These are phyloP conservation scores for Caenorhabditis remanei DNA, from an alignment of 1,140 invertebrate species.

Conservation along the genomic window DNA sequence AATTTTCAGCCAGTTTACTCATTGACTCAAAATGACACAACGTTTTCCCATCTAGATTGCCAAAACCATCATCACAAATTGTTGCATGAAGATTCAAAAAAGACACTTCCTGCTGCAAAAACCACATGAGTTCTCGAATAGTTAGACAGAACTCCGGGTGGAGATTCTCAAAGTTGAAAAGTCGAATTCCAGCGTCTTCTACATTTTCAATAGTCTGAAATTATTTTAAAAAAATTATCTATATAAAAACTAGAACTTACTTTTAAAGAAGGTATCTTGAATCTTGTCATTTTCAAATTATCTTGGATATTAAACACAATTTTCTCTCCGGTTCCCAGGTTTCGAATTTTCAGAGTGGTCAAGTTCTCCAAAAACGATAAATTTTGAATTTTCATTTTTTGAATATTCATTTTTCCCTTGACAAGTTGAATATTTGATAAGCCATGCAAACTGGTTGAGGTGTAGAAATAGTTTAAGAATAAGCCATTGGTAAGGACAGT, in stretches of 20 bases:
- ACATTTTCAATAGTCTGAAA: background rate
- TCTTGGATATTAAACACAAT: background rate
- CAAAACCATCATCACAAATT: background rate
- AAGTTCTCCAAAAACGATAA: background rate
- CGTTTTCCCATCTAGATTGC: background rate
- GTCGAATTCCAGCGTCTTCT: background rate
- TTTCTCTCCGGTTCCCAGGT: background rate
- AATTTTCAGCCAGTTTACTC: background rate
- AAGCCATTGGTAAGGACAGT: background rate
- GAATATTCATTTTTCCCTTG: background rate
- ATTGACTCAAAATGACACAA: background rate
- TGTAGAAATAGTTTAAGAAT: background rate
- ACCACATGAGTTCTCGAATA: background rate
- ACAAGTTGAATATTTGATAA: background rate
- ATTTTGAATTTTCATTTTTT: background rate
- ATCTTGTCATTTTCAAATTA: background rate
- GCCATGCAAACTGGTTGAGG: background rate
- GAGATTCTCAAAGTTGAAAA: background rate
- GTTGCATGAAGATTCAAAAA: background rate
- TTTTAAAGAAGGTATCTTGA: background rate
- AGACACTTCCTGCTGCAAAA: background rate
- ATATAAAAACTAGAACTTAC: background rate
- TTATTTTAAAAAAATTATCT: background rate
- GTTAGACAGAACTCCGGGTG: background rate
- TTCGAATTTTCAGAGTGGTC: background rate